Base-by-base conservation (phyloP, 1,140 invertebrate species). In the Atta texana region DNA sequence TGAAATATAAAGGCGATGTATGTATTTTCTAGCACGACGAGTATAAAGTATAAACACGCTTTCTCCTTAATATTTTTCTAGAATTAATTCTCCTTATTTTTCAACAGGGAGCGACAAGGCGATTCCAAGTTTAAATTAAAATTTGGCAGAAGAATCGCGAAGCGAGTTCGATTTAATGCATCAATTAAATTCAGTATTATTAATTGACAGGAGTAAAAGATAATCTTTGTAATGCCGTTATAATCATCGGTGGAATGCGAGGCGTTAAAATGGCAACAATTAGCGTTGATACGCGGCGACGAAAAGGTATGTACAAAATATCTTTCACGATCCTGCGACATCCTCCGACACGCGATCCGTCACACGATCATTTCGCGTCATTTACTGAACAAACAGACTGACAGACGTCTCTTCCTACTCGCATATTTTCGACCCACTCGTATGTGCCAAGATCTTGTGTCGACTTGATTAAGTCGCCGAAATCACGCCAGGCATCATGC, bases 371-470 rank as follows among this genome's bases (percentile, higher is more conserved):
- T 89, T 75, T 80, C 69, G 49, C 55, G 31, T 31, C 18, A 61
- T 76, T 81, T 85, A 61, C 82, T 87, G 85, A 89, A 87, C 86
- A 89, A 90, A 86, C 61, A 53, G 61, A 75, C 24, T 61, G 44
- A 61, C 59, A 34, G 85, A 86, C 39, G 69, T 34, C 57, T 57
- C 76, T 77, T 39, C 61, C 49, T 21, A 64, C 21, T 55, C 77
- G 74, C 84, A 82, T 90, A 87, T 90, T 89, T 87, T 87, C 64
- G 75, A 89, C 68, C 16, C 85, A 66, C 77, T 69, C 69, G 75
- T 74, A 90, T 61, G 86, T 90, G 88, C 86, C 88, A 90, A 90
- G 69, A 90, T 87, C 81, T 82, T 64, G 59, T 75, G 80, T 75
- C 80, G 39, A 61, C 80, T 75, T 84, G 80, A 84, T 84, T 84